A percentile compares a stretch with the other conserved stretches of the same genome.
Evolutionary conservation across 2,888 invertebrate genomes (phyloP).

Genomic region (Latrodectus elegans): DNA sequence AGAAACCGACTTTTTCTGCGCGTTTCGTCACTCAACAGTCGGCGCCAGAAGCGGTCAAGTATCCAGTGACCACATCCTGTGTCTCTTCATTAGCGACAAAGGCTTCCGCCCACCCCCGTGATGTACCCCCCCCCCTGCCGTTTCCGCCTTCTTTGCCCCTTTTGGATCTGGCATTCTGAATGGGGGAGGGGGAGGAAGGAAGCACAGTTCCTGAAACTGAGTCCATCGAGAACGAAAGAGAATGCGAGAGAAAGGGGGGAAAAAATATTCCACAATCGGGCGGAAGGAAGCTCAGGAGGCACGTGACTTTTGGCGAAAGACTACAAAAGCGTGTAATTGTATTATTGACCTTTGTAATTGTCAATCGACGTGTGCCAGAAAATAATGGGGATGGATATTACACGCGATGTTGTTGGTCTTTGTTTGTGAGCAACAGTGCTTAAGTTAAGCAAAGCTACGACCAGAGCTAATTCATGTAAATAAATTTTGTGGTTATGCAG

Average conservation of each 20-base stretch:
- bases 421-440: no score
- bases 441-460: no score
- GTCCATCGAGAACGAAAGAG: neutral
- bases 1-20: neutral
- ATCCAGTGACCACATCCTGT: constrained; percentile 65
- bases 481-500: no score
- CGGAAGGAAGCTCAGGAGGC: neutral
- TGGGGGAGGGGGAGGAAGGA: neutral
- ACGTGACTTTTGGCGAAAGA: neutral
- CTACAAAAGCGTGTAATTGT: neutral
- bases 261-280: neutral
- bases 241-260: neutral
- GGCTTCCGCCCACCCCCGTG: neutral
- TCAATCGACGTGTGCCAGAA: no score
- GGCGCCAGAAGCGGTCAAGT: constrained; percentile 54
- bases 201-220: neutral
- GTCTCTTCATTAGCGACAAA: constrained; percentile 40
- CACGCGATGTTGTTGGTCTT: no score
- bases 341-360: no score
- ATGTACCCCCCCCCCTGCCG: neutral
- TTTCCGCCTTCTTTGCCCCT: constrained; percentile 14
- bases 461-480: no score
- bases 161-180: neutral
- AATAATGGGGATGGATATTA: no score
- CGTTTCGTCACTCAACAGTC: neutral